A percentile compares a stretch with the other conserved stretches of the same genome.
phyloP scores from a whole-genome alignment of 2,797 vertebrate species.

The Tinamus major region DNA sequence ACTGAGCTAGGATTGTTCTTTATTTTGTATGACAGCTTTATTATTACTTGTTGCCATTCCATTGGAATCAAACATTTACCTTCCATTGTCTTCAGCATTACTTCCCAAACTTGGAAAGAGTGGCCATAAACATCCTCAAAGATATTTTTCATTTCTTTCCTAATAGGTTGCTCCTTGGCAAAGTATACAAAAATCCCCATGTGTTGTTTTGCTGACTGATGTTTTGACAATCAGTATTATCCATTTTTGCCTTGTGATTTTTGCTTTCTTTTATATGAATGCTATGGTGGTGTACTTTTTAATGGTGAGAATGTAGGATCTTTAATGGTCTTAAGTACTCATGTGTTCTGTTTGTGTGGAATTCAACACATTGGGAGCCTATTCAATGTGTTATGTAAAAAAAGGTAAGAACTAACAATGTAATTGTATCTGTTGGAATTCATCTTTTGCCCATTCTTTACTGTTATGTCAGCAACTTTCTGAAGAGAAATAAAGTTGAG shows the following conservation, averaged over 20 bases:
- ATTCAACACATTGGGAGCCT: neutral
- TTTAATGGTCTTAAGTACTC: neutral
- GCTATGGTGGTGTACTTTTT: neutral
- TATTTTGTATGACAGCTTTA: neutral
- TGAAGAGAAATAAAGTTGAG: neutral
- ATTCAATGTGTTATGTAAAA: no score
- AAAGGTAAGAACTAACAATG: neutral
- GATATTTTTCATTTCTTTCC: neutral
- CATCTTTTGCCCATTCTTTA: neutral
- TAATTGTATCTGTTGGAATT: neutral
- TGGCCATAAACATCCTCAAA: neutral
- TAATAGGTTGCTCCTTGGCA: neutral
- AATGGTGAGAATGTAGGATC: neutral
- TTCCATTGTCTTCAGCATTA: neutral
- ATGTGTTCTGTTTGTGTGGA: neutral
- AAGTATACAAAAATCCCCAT: neutral
- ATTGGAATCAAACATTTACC: neutral
- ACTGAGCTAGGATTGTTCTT: neutral
- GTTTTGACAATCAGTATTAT: fast-evolving
- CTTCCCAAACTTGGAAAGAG: neutral
- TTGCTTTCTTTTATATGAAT: neutral
- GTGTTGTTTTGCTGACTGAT: neutral
- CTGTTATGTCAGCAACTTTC: neutral
- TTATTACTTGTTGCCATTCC: neutral
- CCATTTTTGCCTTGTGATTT: neutral